phyloP scores from a whole-genome alignment of 1,140 invertebrate genomes.

The Galendromus occidentalis region DNA sequence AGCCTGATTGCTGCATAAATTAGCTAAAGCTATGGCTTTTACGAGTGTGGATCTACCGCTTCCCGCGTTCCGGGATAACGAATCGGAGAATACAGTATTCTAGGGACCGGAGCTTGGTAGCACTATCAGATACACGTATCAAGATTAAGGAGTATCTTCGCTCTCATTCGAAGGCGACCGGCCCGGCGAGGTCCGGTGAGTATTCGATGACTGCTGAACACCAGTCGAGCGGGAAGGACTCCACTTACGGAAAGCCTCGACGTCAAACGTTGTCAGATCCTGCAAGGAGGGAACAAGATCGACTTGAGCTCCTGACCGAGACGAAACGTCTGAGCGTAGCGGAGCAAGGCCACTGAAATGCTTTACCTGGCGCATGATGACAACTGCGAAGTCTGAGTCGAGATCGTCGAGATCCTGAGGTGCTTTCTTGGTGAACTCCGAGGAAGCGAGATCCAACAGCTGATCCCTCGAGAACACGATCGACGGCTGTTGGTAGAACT shows the following conservation, averaged over 20 bases:
- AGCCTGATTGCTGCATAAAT: too few relatives aligned
- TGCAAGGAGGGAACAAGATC: not conserved
- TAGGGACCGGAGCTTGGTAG: too few relatives aligned
- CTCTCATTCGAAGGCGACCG: too few relatives aligned
- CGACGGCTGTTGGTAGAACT: too few relatives aligned
- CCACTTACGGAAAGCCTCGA: constrained; percentile 11
- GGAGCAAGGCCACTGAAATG: not conserved
- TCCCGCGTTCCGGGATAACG: too few relatives aligned
- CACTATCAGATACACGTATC: too few relatives aligned
- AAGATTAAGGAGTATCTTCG: too few relatives aligned
- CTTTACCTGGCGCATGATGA: not conserved
- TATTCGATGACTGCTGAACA: too few relatives aligned
- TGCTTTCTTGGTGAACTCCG: constrained; percentile 7
- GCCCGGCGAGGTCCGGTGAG: too few relatives aligned
- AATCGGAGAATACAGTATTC: too few relatives aligned
- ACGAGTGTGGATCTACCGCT: too few relatives aligned
- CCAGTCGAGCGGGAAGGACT: not conserved
- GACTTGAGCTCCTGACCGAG: not conserved
- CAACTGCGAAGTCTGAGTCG: constrained; percentile 5
- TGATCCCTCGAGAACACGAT: not conserved
- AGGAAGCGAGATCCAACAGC: not conserved
- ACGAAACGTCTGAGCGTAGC: not conserved
- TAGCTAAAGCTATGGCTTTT: too few relatives aligned
- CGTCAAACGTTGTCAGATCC: not conserved
- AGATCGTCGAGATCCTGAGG: constrained; percentile 7